Evolutionary conservation across 2,797 vertebrate genomes (phyloP).

Genomic region (Myotis planiceps): DNA sequence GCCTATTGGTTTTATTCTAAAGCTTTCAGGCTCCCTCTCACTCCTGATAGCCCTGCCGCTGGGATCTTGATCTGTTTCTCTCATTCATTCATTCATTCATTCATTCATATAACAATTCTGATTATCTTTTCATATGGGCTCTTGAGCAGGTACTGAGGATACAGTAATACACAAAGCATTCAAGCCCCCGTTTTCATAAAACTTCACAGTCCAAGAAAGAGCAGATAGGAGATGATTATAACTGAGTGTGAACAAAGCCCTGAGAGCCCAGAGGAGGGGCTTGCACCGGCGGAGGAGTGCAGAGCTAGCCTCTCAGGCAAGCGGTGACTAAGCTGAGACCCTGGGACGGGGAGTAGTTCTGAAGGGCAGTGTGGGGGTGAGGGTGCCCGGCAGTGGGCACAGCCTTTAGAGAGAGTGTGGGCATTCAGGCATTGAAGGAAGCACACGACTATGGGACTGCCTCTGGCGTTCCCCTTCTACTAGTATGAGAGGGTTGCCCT

Average conservation of each 20-base stretch:
- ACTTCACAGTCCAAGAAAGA: background rate
- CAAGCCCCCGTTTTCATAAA: background rate
- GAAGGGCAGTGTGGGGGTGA: background rate
- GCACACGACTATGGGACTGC: rapidly evolving
- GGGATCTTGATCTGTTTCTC: background rate
- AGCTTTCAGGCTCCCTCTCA: background rate
- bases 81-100: background rate
- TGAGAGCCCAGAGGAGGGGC: background rate
- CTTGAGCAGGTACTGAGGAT: background rate
- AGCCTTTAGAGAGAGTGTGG: background rate
- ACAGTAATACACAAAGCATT: background rate
- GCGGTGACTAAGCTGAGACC: background rate
- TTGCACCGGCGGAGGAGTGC: background rate
- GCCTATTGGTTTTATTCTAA: background rate
- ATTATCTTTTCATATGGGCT: background rate
- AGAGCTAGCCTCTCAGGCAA: background rate
- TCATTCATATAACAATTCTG: background rate
- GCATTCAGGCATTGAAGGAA: background rate
- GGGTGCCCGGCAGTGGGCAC: background rate
- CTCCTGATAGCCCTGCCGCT: background rate
- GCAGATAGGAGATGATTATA: background rate
- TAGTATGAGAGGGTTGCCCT: background rate
- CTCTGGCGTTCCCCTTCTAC: background rate
- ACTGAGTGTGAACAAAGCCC: background rate
- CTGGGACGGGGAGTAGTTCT: background rate